Conservation (phyloP, 2,797 vertebrate genomes). For the Halcyon leucocephala region DNA sequence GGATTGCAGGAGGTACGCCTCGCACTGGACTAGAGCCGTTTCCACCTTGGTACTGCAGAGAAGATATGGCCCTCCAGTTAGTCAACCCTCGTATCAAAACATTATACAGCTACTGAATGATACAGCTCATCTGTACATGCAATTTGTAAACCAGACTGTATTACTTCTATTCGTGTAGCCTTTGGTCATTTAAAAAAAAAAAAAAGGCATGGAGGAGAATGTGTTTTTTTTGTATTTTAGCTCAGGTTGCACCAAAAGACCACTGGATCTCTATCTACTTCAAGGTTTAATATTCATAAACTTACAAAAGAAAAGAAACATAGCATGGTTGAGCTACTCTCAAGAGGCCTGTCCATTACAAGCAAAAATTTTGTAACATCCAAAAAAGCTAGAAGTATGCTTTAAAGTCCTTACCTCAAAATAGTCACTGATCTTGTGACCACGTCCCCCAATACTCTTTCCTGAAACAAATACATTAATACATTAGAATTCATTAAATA, state of each 20-base stretch:
- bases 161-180: background rate
- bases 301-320: background rate
- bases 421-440: slow-evolving; percentile 99
- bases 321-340: background rate
- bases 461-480: slow-evolving; percentile 79
- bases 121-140: background rate
- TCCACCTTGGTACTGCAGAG: slow-evolving; percentile 92
- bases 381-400: background rate
- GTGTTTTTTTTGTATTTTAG: accelerated
- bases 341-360: background rate
- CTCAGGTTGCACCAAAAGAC: background rate
- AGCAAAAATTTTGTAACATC: background rate
- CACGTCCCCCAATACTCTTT: slow-evolving; percentile 90
- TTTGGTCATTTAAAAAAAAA: background rate
- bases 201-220: background rate
- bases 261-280: background rate
- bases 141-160: background rate
- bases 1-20: slow-evolving; percentile 91
- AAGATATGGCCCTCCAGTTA: background rate
- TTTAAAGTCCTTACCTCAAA: slow-evolving; percentile 90
- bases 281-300: background rate
- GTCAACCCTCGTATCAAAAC: background rate
- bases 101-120: background rate
- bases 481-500: background rate
- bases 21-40: slow-evolving; percentile 98